phyloP scores from a whole-genome alignment of 2,797 vertebrate genomes.

The Halcyon chelicuti region DNA sequence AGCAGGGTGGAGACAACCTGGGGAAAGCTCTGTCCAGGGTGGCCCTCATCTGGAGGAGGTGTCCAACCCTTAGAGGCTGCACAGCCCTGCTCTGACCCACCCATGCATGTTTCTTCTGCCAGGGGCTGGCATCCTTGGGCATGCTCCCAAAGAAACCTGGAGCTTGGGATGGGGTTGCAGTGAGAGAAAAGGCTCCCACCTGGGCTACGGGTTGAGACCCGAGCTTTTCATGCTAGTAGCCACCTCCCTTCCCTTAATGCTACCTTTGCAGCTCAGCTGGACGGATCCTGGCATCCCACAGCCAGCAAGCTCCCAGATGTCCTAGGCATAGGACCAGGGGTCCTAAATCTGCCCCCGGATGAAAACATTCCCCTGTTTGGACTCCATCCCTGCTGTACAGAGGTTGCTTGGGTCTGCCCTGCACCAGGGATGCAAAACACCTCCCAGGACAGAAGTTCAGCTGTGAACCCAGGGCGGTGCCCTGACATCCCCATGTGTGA shows the following conservation, averaged over 20 bases:
- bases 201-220: background rate
- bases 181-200: background rate
- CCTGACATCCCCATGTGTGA: no score
- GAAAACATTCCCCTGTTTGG: background rate
- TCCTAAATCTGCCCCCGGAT: background rate
- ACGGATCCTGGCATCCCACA: background rate
- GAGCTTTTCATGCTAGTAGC: background rate
- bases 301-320: background rate
- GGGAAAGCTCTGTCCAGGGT: background rate
- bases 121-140: background rate
- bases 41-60: background rate
- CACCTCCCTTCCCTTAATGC: background rate
- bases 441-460: rapidly evolving
- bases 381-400: background rate
- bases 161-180: background rate
- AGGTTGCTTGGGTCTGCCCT: background rate
- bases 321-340: background rate
- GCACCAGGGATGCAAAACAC: rapidly evolving
- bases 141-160: background rate
- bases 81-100: no score
- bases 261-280: background rate
- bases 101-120: background rate
- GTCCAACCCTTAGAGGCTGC: rapidly evolving
- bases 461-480: rapidly evolving
- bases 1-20: background rate